phyloP scores from a whole-genome alignment of 92 coral and sea anemone genomes.

The Phenganax subtilis region DNA sequence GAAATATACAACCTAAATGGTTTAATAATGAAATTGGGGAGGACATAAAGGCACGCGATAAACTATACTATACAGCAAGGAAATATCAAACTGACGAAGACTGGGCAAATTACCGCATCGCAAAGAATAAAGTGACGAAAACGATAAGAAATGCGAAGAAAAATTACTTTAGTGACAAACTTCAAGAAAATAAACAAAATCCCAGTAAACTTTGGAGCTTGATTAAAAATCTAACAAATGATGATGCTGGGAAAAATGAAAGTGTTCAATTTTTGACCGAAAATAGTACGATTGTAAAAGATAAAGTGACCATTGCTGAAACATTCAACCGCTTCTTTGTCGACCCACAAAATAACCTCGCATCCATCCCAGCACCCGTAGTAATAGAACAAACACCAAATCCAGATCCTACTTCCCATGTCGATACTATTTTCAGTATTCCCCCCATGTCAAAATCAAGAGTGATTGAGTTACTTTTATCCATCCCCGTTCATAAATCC shows the following conservation, averaged over 20 bases:
- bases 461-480: conserved; percentile 11
- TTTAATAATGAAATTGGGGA: conserved; percentile 25
- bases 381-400: background rate
- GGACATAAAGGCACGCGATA: conserved; percentile 36
- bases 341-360: background rate
- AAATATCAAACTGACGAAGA: conserved; percentile 26
- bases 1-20: conserved; percentile 40
- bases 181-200: conserved; percentile 35
- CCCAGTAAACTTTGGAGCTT: conserved; percentile 56
- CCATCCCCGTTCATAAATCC: conserved; percentile 16
- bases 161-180: conserved; percentile 20
- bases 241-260: background rate
- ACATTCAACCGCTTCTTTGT: background rate
- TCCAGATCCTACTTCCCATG: background rate
- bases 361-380: background rate
- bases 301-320: conserved; percentile 1
- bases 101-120: conserved; percentile 27
- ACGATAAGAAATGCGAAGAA: conserved; percentile 47
- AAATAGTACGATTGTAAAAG: background rate
- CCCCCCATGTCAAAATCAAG: conserved; percentile 13
- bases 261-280: conserved; percentile 8
- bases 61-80: conserved; percentile 28
- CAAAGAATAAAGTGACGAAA: conserved; percentile 44
- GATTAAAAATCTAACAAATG: conserved; percentile 34
- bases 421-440: conserved; percentile 1